Conservation (phyloP, 1,140 invertebrate genomes). For the Apolygus lucorum region DNA sequence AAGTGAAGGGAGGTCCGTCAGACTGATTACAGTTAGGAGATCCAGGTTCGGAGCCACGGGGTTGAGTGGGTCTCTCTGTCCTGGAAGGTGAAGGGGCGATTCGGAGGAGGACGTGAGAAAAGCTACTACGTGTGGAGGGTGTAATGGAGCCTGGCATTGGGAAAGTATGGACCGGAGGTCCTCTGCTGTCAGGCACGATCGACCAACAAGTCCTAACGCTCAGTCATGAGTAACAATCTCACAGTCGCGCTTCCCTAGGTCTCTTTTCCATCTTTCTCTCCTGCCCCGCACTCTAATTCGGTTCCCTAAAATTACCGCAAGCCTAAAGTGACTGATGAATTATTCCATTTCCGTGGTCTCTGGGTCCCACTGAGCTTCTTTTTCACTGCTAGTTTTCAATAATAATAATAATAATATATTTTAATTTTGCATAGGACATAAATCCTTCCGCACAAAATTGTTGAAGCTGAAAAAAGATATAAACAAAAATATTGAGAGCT, state of each 20-base stretch:
- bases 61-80: too few relatives aligned
- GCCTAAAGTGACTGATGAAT: not conserved
- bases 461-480: too few relatives aligned
- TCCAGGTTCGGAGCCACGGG: too few relatives aligned
- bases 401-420: too few relatives aligned
- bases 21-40: too few relatives aligned
- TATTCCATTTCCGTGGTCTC: not conserved
- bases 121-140: not conserved
- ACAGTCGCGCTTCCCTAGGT: not conserved
- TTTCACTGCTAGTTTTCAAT: too few relatives aligned
- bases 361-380: too few relatives aligned
- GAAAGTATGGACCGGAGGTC: not conserved
- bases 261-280: not conserved
- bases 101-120: not conserved
- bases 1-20: too few relatives aligned
- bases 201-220: not conserved
- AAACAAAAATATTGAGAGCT: too few relatives aligned
- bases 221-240: slow-evolving; percentile 1
- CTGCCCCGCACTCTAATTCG: not conserved
- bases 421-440: too few relatives aligned
- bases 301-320: not conserved
- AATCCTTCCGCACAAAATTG: too few relatives aligned
- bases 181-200: not conserved
- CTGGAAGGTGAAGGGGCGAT: too few relatives aligned
- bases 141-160: not conserved